These are phyloP conservation scores for Phylloscopus trochilus DNA, from an alignment of 2,113 vertebrate genomes.

Conservation along the genomic window DNA sequence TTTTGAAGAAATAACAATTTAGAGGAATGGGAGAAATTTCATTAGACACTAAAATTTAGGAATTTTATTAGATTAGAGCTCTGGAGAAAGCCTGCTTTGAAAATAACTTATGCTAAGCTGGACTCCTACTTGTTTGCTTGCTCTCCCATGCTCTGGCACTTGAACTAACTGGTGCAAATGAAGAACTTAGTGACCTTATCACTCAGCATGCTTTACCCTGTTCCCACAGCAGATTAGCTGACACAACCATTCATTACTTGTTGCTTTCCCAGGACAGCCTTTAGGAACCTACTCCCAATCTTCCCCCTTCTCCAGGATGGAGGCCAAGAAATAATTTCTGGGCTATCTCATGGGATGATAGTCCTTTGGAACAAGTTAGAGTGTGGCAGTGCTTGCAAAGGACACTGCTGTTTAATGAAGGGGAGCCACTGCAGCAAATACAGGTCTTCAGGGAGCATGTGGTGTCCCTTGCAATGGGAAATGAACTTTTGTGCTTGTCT, in stretches of 20 bases:
- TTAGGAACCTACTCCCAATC: not conserved
- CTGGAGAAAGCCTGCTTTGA: not conserved
- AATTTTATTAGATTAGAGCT: not conserved
- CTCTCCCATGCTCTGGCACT: not conserved
- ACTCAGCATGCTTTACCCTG: not conserved
- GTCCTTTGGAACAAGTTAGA: not conserved
- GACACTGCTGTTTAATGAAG: not conserved
- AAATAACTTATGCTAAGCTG: not conserved
- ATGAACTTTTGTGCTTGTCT: not conserved
- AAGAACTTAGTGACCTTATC: conserved; percentile 1
- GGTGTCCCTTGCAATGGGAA: not conserved
- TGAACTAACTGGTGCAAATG: not conserved
- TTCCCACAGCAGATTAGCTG: conserved; percentile 49
- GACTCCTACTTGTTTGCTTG: not conserved
- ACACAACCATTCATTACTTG: conserved; percentile 25
- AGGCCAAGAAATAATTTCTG: conserved; percentile 38
- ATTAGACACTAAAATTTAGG: not conserved
- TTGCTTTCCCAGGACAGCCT: conserved; percentile 44
- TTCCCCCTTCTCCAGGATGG: conserved; percentile 1
- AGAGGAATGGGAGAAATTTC: not conserved
- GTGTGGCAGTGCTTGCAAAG: not conserved
- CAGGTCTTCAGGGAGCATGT: not conserved
- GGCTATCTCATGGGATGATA: not conserved
- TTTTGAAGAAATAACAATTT: not conserved
- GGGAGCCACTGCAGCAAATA: not conserved